These are phyloP conservation scores for Burhinus bistriatus DNA, from an alignment of 2,113 vertebrate species.

Conservation along the genomic window DNA sequence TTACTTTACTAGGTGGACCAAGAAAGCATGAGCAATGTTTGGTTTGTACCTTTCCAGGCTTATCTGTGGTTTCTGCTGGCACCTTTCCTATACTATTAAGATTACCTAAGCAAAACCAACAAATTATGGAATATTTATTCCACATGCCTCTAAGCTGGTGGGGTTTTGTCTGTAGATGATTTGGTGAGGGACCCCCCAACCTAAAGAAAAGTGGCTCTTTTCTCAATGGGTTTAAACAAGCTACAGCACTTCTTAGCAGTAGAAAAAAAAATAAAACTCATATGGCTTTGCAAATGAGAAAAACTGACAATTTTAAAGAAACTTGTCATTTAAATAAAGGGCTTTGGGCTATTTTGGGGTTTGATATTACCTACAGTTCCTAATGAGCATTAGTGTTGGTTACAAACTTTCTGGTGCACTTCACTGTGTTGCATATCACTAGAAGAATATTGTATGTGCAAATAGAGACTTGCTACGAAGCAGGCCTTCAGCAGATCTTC, in stretches of 20 bases:
- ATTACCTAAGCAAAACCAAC: background rate
- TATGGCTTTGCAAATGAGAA: background rate
- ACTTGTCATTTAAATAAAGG: background rate
- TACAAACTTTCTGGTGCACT: background rate
- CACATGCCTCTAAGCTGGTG: accelerated
- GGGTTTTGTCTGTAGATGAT: background rate
- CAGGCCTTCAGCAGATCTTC: background rate
- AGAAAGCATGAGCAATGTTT: background rate
- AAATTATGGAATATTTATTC: background rate
- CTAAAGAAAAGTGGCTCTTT: background rate
- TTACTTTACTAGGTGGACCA: background rate
- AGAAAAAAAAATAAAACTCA: background rate
- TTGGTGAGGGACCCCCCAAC: background rate
- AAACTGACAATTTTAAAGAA: background rate
- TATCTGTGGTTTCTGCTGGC: background rate
- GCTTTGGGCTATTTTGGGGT: background rate
- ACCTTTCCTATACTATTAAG: background rate
- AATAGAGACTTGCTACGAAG: background rate
- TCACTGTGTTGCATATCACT: background rate
- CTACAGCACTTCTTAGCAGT: background rate
- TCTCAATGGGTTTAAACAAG: background rate
- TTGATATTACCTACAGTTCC: background rate
- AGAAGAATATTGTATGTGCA: background rate
- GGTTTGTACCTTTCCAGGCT: background rate
- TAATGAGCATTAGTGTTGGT: background rate